Percentiles rank a stretch among this genome's conserved stretches.
These are phyloP conservation scores for Ericerus pela DNA, from an alignment of 1,140 invertebrate species.

Conservation along the genomic window DNA sequence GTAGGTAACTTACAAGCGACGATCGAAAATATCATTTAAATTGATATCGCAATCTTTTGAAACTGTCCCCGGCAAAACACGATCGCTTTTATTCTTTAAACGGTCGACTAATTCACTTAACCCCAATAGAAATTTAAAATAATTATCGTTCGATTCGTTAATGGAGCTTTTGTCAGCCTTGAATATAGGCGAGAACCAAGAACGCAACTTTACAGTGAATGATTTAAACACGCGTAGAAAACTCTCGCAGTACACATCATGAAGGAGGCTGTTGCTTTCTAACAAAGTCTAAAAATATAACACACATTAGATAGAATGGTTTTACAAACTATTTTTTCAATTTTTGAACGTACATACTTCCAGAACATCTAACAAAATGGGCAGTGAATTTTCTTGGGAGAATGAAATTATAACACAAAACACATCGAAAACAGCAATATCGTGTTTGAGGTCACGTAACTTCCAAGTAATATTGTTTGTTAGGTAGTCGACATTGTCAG, in stretches of 20 bases:
- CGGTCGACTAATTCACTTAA: background rate
- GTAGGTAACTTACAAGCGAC: too few species aligned
- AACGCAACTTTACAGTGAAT: background rate
- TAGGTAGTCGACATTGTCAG: background rate
- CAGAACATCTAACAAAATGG: background rate
- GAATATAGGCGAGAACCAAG: background rate
- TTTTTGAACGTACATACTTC: background rate
- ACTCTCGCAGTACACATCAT: background rate
- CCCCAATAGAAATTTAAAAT: background rate
- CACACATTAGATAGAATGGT: background rate
- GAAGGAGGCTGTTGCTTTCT: background rate
- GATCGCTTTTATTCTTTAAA: background rate
- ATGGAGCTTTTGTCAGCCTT: background rate
- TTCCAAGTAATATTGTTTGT: background rate
- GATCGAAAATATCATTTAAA: conserved; percentile 2
- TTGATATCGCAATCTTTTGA: background rate
- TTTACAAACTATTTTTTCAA: background rate
- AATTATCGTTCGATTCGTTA: background rate
- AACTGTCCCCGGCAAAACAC: too few species aligned
- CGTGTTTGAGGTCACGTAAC: background rate
- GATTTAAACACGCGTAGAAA: background rate
- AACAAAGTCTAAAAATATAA: background rate
- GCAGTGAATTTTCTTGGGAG: background rate
- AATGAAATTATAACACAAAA: background rate
- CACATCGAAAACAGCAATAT: background rate